Percentiles rank a stretch among this genome's conserved stretches.
These are phyloP conservation scores for Hirudo medicinalis DNA, from an alignment of 1,140 invertebrate species.

Conservation along the genomic window DNA sequence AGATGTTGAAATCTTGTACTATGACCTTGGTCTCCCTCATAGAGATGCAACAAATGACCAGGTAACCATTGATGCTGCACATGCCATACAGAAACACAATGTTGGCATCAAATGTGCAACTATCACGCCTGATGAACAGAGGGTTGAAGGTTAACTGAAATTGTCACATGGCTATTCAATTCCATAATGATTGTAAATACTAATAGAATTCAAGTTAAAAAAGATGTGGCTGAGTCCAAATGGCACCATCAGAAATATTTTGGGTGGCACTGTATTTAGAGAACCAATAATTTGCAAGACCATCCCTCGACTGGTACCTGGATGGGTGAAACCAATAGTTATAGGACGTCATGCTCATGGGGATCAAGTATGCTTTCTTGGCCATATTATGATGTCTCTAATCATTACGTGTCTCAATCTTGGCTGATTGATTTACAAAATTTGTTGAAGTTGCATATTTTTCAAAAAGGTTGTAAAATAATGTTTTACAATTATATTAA, in stretches of 20 bases:
- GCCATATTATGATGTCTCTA: not conserved
- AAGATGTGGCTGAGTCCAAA: slow-evolving; percentile 99
- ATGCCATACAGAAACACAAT: slow-evolving; percentile 92
- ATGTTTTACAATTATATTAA: too few species aligned
- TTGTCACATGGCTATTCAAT: too few species aligned
- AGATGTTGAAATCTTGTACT: slow-evolving; percentile 86
- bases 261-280: slow-evolving; percentile 67
- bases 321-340: slow-evolving; percentile 90
- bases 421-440: too few species aligned
- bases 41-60: slow-evolving; percentile 86
- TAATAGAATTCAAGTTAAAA: slow-evolving; percentile 84
- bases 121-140: slow-evolving; percentile 88
- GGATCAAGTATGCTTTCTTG: slow-evolving; percentile 57
- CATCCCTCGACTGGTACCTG: slow-evolving; percentile 81
- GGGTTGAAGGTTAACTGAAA: slow-evolving; percentile 59
- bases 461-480: too few species aligned
- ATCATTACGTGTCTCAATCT: too few species aligned
- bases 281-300: slow-evolving; percentile 97
- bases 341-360: slow-evolving; percentile 95
- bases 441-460: too few species aligned
- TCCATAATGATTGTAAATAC: slow-evolving; percentile 7
- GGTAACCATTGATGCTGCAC: slow-evolving; percentile 89
- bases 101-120: slow-evolving; percentile 99
- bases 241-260: slow-evolving; percentile 95
- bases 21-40: slow-evolving; percentile 87